Evolutionary conservation across 2,797 vertebrate species (phyloP).

Genomic region (Phoxinus dragarum): DNA sequence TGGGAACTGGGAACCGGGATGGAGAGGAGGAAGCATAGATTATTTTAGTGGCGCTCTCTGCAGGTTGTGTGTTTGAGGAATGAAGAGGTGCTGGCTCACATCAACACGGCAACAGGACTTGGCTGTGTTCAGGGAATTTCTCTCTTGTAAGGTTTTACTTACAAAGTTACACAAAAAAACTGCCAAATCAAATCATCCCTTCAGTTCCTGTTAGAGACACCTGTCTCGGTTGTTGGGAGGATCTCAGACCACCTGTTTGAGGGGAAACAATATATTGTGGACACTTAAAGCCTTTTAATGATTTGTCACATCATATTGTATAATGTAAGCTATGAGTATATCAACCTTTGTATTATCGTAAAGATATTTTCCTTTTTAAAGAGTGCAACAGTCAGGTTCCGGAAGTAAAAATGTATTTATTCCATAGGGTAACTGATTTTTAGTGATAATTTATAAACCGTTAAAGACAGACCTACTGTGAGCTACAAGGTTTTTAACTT

Average conservation of each 20-base stretch:
- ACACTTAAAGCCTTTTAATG: neutral
- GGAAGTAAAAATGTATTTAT: neutral
- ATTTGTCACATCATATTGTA: neutral
- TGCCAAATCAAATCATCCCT: conserved; percentile 49
- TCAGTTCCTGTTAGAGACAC: neutral
- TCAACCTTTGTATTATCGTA: neutral
- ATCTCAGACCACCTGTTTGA: conserved; percentile 13
- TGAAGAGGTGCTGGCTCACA: conserved; percentile 43
- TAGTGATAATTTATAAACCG: neutral
- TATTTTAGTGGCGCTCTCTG: conserved; percentile 48
- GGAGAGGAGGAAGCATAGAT: conserved; percentile 34
- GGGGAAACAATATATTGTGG: neutral
- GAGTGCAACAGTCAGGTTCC: neutral
- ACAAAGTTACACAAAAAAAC: conserved; percentile 16
- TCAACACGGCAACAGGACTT: conserved; percentile 45
- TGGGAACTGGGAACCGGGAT: conserved; percentile 31
- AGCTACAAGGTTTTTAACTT: neutral
- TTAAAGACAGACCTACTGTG: neutral
- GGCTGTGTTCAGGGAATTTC: conserved; percentile 46
- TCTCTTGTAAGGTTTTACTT: conserved; percentile 44
- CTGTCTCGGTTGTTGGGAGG: conserved; percentile 7
- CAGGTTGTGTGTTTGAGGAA: conserved; percentile 37
- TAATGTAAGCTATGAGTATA: neutral
- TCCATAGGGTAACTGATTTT: neutral
- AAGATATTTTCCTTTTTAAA: neutral